A percentile compares a stretch with the other conserved stretches of the same genome.
Evolutionary conservation across 1,140 invertebrate species (phyloP).

Genomic region (Caenorhabditis elegans): DNA sequence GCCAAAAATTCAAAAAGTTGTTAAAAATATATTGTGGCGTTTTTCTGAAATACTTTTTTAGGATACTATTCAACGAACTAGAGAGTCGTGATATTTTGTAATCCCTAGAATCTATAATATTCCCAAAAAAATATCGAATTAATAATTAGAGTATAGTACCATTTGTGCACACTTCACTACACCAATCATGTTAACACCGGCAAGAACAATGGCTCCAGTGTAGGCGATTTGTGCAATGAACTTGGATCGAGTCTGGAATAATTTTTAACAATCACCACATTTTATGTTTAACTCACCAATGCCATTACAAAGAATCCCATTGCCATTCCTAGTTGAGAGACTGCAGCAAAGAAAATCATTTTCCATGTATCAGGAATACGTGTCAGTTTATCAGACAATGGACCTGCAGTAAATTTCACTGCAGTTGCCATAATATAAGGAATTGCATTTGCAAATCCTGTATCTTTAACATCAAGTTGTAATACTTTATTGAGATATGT

Average conservation of each 20-base stretch:
- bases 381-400: constrained; percentile 47
- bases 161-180: constrained; percentile 46
- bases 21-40: too few relatives aligned
- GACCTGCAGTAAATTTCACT: constrained; percentile 45
- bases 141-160: too few relatives aligned
- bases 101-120: too few relatives aligned
- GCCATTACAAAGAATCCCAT: constrained; percentile 49
- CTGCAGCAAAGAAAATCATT: constrained; percentile 45
- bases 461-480: constrained; percentile 34
- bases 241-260: background rate
- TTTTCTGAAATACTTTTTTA: too few relatives aligned
- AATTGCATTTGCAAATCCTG: constrained; percentile 46
- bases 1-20: too few relatives aligned
- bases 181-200: constrained; percentile 46
- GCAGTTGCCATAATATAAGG: constrained; percentile 42
- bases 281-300: background rate
- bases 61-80: too few relatives aligned
- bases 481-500: constrained; percentile 53
- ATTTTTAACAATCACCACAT: background rate
- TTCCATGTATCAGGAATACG: constrained; percentile 36
- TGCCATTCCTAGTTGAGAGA: constrained; percentile 45
- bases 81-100: too few relatives aligned
- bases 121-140: too few relatives aligned
- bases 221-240: constrained; percentile 42
- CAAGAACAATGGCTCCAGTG: constrained; percentile 44